A percentile compares a stretch with the other conserved stretches of the same genome.
Evolutionary conservation across 2,113 vertebrate genomes (phyloP).

Genomic region (Todiramphus chloris): DNA sequence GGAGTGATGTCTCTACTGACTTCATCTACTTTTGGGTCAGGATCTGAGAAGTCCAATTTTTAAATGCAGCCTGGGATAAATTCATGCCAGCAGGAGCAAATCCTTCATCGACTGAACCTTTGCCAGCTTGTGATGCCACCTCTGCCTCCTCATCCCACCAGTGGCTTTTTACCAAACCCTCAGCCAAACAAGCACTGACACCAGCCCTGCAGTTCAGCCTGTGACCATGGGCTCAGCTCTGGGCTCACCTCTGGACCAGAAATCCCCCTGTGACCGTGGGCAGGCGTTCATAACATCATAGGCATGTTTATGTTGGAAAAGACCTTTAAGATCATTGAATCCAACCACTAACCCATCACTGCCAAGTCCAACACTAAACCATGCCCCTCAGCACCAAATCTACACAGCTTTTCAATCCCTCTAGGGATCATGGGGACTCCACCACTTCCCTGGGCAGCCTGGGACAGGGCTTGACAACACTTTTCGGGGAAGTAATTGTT

Average conservation of each 20-base stretch:
- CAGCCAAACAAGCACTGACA: neutral
- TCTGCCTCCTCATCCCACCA: accelerated
- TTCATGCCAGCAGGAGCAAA: neutral
- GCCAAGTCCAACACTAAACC: no score
- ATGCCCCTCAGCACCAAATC: no score
- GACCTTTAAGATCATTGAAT: no score
- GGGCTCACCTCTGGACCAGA: neutral
- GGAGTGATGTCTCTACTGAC: neutral
- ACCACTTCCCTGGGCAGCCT: no score
- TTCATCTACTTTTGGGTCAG: neutral
- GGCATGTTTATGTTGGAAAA: no score
- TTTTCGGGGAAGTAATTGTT: no score
- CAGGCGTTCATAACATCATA: neutral
- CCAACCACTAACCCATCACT: no score
- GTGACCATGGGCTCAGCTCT: accelerated
- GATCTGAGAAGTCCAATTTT: neutral
- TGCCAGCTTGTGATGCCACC: neutral
- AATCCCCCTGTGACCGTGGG: accelerated
- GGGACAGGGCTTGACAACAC: no score
- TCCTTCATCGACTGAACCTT: accelerated
- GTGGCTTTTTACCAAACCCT: neutral
- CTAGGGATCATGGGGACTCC: no score
- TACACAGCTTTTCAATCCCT: no score
- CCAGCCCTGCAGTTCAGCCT: neutral
- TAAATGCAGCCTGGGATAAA: neutral